Percentiles rank a stretch among this genome's conserved stretches.
Evolutionary conservation across 2,888 invertebrate genomes (phyloP).

Genomic region (Euspilapteryx auroguttella): DNA sequence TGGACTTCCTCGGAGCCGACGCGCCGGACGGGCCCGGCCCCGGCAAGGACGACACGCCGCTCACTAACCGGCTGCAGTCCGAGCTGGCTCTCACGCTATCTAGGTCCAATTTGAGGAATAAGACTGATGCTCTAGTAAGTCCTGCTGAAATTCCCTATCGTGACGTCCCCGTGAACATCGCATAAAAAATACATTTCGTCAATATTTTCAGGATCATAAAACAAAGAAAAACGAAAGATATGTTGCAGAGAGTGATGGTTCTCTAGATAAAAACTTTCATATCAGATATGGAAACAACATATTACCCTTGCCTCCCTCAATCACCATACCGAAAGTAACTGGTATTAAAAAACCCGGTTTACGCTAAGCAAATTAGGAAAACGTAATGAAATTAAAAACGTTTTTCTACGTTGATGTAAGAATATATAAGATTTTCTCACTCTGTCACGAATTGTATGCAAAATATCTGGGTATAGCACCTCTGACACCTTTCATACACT

Average conservation of each 20-base stretch:
- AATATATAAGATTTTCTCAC: too few relatives aligned
- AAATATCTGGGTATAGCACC: too few relatives aligned
- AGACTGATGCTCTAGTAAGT: slow-evolving; percentile 68
- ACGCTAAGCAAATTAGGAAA: too few relatives aligned
- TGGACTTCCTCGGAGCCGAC: slow-evolving; percentile 66
- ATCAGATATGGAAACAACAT: slow-evolving; percentile 51
- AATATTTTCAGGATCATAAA: background rate
- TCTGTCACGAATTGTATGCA: too few relatives aligned
- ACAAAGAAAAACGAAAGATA: background rate
- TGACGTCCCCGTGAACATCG: background rate
- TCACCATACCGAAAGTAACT: slow-evolving; percentile 48
- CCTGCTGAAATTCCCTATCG: background rate
- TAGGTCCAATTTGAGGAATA: slow-evolving; percentile 74
- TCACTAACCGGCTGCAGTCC: slow-evolving; percentile 69
- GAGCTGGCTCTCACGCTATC: slow-evolving; percentile 76
- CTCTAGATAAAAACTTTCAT: slow-evolving; percentile 46
- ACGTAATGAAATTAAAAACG: too few relatives aligned
- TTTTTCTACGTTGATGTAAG: too few relatives aligned
- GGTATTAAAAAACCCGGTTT: slow-evolving; percentile 30
- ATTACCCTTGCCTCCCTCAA: slow-evolving; percentile 43
- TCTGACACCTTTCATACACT: too few relatives aligned
- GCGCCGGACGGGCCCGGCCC: slow-evolving; percentile 32
- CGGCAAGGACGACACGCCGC: slow-evolving; percentile 50
- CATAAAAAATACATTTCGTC: background rate
- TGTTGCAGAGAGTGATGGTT: too few relatives aligned